Evolutionary conservation across 2,797 vertebrate species (phyloP).

Genomic region (Novumbra hubbsi): DNA sequence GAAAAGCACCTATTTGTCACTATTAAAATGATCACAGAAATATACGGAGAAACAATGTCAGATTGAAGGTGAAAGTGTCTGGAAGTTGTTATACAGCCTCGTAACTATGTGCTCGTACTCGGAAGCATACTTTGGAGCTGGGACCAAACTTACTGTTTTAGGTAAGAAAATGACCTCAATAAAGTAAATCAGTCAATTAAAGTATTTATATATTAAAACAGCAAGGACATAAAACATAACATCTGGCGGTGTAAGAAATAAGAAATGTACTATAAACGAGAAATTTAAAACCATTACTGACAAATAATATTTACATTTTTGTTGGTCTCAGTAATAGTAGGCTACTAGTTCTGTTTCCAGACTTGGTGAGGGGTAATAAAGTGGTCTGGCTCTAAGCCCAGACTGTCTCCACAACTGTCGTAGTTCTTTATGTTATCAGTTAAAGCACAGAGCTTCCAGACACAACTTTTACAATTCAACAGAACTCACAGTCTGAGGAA

Average conservation of each 20-base stretch:
- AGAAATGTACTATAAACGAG: not conserved
- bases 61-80: not conserved
- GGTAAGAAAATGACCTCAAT: slow-evolving; percentile 62
- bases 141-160: slow-evolving; percentile 74
- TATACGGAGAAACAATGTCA: not conserved
- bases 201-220: not conserved
- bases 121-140: slow-evolving; percentile 64
- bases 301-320: not conserved
- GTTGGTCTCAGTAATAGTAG: not conserved
- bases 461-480: slow-evolving; percentile 67
- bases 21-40: not conserved
- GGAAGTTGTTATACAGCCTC: slow-evolving; percentile 21
- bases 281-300: not conserved
- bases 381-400: not conserved
- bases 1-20: not conserved
- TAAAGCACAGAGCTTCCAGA: slow-evolving; percentile 26
- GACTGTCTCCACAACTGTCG: not conserved
- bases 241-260: not conserved
- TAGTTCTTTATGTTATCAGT: not conserved
- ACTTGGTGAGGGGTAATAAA: not conserved
- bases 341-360: not conserved
- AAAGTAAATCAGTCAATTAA: no score
- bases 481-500: slow-evolving; percentile 71
- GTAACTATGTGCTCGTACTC: slow-evolving; percentile 44
- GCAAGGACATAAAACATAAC: not conserved